These are phyloP conservation scores for Tinamus guttatus DNA, from an alignment of 2,113 vertebrate genomes.

Conservation along the genomic window DNA sequence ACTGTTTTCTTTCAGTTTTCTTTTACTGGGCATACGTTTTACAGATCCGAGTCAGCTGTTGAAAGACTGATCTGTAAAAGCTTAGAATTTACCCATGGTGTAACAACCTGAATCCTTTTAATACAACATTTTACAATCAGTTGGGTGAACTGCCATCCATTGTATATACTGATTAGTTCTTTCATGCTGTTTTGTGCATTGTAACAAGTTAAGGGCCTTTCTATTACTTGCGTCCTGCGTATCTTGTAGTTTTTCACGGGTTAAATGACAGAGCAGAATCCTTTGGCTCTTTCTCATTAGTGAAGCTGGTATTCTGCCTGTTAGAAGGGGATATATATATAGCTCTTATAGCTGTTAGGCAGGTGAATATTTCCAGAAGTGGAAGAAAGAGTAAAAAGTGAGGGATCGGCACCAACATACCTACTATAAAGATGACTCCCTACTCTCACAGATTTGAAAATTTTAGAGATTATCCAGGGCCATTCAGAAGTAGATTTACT, in stretches of 20 bases:
- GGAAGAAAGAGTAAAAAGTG: background rate
- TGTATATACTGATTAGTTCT: slow-evolving; percentile 83
- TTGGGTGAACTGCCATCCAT: slow-evolving; percentile 82
- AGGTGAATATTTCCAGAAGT: slow-evolving; percentile 33
- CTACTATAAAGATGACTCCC: background rate
- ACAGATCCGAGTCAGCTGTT: slow-evolving; percentile 78
- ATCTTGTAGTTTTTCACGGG: slow-evolving; percentile 77
- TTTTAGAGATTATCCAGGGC: slow-evolving; percentile 4
- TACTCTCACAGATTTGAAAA: background rate
- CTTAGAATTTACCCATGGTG: slow-evolving; percentile 72
- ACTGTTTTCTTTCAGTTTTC: slow-evolving; percentile 83
- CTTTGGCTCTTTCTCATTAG: slow-evolving; percentile 57
- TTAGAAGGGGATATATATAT: slow-evolving; percentile 45
- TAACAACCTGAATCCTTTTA: slow-evolving; percentile 79
- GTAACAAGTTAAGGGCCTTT: slow-evolving; percentile 81
- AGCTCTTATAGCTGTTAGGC: slow-evolving; percentile 62
- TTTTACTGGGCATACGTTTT: slow-evolving; percentile 82
- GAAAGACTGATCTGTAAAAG: slow-evolving; percentile 80
- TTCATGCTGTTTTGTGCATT: slow-evolving; percentile 79
- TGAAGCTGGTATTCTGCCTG: slow-evolving; percentile 73
- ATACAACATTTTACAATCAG: slow-evolving; percentile 78
- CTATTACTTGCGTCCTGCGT: slow-evolving; percentile 74
- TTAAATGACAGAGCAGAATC: slow-evolving; percentile 68
- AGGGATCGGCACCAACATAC: background rate
- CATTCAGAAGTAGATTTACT: slow-evolving; percentile 16